Base-by-base conservation (phyloP, 2,113 vertebrate species). In the Manacus vitellinus region DNA sequence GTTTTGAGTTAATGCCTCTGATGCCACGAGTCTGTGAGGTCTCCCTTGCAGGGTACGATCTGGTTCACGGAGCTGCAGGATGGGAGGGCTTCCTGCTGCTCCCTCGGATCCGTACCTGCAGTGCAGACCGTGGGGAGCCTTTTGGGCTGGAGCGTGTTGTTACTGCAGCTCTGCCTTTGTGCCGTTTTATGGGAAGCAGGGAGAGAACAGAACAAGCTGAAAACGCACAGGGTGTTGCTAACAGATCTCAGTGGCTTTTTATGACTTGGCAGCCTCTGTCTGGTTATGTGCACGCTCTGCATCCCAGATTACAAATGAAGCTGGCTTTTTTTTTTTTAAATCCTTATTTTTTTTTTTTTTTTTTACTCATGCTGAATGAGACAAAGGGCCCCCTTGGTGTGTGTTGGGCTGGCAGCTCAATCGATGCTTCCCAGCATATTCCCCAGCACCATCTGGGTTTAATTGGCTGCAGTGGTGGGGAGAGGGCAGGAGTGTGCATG, bases 101-200 rank as follows among this genome's bases (percentile, higher is more conserved):
- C 1, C 1, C 37, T 71, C 1, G 4, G 54, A 12, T 54, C 49
- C 0, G 0, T 51, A 19, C 21, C 35, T 19, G n/a, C 49, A 14
- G 8, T 1, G 0, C 54, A 28, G 66, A 31, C 30, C 0, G 0
- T 4, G n/a, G 39, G 58, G 73, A 75, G 58, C 35, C 13, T 10
- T 46, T 19, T 55, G 77, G 61, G 74, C 79, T 54, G 92, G 68
- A 67, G 54, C 1, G 0, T 52, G 49, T 52, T 1, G 11, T 15
- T 72, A 6, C 77, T 43, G 89, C 85, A 46, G 75, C 82, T 68
- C 79, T 88, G 67, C 61, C 35, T 70, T 19, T 2, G 2, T 2
- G 3, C 1, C 1, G 9, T 7, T 25, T 39, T 30, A 8, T 6
- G 70, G 84, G 68, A 18, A 71, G 56, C 56, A 35, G 59, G 7